Conservation (phyloP, 1,140 invertebrate species). For the Acromyrmex charruanus region DNA sequence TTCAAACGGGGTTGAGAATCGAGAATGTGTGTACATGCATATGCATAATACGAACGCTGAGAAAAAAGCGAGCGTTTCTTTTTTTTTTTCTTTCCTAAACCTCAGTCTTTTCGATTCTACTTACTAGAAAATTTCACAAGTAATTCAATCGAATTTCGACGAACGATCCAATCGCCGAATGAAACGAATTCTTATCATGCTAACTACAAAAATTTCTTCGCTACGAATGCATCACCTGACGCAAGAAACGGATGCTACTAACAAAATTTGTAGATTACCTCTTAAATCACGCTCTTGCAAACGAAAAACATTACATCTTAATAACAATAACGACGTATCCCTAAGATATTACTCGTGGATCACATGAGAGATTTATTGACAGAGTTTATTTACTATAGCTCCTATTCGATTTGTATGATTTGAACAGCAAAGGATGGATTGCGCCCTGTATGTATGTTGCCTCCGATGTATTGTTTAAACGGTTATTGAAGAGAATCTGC, state of each 20-base stretch:
- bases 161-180: slow-evolving; percentile 29
- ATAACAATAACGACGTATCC: slow-evolving; percentile 35
- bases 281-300: neutral
- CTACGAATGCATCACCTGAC: slow-evolving; percentile 8
- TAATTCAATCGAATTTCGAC: slow-evolving; percentile 58
- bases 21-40: neutral
- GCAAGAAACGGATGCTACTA: slow-evolving; percentile 32
- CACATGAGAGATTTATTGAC: slow-evolving; percentile 51
- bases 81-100: slow-evolving; percentile 32
- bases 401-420: slow-evolving; percentile 28
- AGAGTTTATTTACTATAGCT: slow-evolving; percentile 32
- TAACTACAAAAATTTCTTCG: slow-evolving; percentile 40
- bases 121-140: slow-evolving; percentile 68
- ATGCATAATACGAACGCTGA: slow-evolving; percentile 42
- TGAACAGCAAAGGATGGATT: slow-evolving; percentile 26
- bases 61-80: slow-evolving; percentile 60
- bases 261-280: slow-evolving; percentile 24
- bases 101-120: slow-evolving; percentile 73
- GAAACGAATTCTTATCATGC: slow-evolving; percentile 27
- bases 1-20: slow-evolving; percentile 10
- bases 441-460: slow-evolving; percentile 22
- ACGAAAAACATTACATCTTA: slow-evolving; percentile 35
- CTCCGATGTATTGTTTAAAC: slow-evolving; percentile 18
- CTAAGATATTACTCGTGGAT: slow-evolving; percentile 49
- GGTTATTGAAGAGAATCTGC: slow-evolving; percentile 42